Base-by-base conservation (phyloP, 2,888 invertebrate species). In the Hesperia comma region DNA sequence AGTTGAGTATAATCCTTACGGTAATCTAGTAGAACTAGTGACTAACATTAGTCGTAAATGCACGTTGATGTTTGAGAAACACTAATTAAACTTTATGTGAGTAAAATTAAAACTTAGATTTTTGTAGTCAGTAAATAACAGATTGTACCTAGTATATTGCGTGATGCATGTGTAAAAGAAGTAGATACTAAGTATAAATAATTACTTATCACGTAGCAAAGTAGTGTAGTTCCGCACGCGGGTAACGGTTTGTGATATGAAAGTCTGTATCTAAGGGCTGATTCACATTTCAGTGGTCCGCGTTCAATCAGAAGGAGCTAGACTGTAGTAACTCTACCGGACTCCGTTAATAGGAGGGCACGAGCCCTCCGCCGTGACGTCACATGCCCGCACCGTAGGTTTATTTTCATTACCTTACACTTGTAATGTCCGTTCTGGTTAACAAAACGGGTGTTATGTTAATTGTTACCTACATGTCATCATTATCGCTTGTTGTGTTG, bases 251-350 rank as follows among this genome's bases (percentile, higher is more conserved):
- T 77, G 78, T 81, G 84, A 76, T 74, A 66, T 77, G 79, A 77
- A 82, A 75, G 75, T 73, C 73, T 75, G 75, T 80, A 81, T 81
- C 80, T 90, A 87, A 92, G 90, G 72, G 77, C 78, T 81, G 85
- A 81, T 90, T 89, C 79, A 89, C 90, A 82, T 92, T 92, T 91
- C 92, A 92, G 92, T 91, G 86, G 81, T 89, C 88, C 86, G 78
- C 88, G 83, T 92, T 81, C 92, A 92, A 82, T 90, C 92, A 80
- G 82, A 79, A 75, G 91, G 90, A 81, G 91, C 91, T 85, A 88
- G 87, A 88, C 83, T 92, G 79, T 92, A 92, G 82, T 80, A 78
- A 79, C 78, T 75, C 81, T 82, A 83, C 82, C 75, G 80, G 84
- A 82, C 84, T 80, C 79, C 85, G 63, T 71, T 79, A 78, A 83